Evolutionary conservation across 1,140 invertebrate species (phyloP).

Genomic region (Branchinecta lynchi): DNA sequence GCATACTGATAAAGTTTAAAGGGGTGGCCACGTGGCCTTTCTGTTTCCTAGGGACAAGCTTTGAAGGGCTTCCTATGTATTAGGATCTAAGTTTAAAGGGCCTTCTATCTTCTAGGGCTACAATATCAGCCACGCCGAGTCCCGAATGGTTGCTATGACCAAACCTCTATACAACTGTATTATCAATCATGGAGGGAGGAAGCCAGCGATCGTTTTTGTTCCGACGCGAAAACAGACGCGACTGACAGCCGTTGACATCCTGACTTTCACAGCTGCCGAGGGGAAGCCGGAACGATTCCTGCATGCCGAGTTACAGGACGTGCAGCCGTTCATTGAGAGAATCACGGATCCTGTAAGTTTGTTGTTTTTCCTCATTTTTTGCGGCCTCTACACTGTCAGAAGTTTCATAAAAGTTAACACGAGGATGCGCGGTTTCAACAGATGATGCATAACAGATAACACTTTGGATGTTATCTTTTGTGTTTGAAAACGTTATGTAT

Average conservation of each 20-base stretch:
- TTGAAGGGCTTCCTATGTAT: too few species aligned
- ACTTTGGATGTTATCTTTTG: too few species aligned
- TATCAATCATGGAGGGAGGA: constrained; percentile 64
- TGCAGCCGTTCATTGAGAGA: constrained; percentile 69
- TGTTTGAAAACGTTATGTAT: too few species aligned
- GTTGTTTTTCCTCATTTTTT: neutral
- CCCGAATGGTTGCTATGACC: constrained; percentile 87
- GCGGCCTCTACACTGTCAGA: too few species aligned
- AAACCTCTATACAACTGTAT: constrained; percentile 94
- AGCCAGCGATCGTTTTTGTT: constrained; percentile 92
- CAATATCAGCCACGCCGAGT: constrained; percentile 93
- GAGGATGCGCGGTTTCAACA: too few species aligned
- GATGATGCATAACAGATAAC: too few species aligned
- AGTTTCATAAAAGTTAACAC: too few species aligned
- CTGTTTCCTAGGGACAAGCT: too few species aligned
- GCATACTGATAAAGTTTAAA: too few species aligned
- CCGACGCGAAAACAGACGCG: constrained; percentile 83
- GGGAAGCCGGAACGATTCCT: constrained; percentile 68
- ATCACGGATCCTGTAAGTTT: constrained; percentile 57
- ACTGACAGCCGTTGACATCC: constrained; percentile 81
- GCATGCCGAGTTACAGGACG: constrained; percentile 49
- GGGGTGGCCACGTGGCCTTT: too few species aligned
- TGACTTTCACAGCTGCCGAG: constrained; percentile 83
- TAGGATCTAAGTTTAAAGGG: neutral
- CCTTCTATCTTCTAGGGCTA: constrained; percentile 50